Base-by-base conservation (phyloP, 2,797 vertebrate genomes). In the Enteromius afrohamiltoni region DNA sequence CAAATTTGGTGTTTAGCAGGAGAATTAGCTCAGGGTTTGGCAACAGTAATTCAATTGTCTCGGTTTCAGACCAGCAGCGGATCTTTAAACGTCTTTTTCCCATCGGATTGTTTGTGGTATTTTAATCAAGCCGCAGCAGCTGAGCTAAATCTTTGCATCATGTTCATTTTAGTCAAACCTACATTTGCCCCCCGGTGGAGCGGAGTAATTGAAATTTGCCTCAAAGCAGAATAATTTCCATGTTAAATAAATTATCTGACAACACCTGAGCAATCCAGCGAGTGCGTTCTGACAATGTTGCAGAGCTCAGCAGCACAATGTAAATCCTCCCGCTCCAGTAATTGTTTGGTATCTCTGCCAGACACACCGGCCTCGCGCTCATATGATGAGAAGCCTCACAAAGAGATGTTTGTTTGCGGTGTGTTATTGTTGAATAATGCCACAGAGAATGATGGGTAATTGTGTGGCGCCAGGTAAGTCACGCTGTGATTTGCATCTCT, bases 211-310 rank as follows among this genome's bases (percentile, higher is more conserved):
- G 87, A 87, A 79, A 85, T 83, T 82, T 86, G 78, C 82, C 85
- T 84, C 86, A 80, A 82, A 88, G 86, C 86, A 17, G 77, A 79
- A 85, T 82, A 73, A 86, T 87, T 90, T 86, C 85, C 83, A 84
- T 88, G 87, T 89, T 85, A 87, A 88, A 88, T 86, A 85, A 86
- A 85, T 87, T 74, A 87, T 79, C 87, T 80, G 84, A 87, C 86
- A 88, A 85, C 86, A 90, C 85, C 86, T 85, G 86, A 86, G 84
- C 84, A 82, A 86, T 85, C 83, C 83, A 73, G 77, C 83, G 82
- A 79, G 77, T 89, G 80, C 70, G 79, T 88, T 85, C 83, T 82
- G 83, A 78, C 81, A 85, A 82, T 76, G 77, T 77, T 73, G 82
- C 73, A 55, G 23, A 86, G 83, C 84, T 86, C 82, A 77, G 73